phyloP scores from a whole-genome alignment of 2,797 vertebrate species.

The Microhierax caerulescens region DNA sequence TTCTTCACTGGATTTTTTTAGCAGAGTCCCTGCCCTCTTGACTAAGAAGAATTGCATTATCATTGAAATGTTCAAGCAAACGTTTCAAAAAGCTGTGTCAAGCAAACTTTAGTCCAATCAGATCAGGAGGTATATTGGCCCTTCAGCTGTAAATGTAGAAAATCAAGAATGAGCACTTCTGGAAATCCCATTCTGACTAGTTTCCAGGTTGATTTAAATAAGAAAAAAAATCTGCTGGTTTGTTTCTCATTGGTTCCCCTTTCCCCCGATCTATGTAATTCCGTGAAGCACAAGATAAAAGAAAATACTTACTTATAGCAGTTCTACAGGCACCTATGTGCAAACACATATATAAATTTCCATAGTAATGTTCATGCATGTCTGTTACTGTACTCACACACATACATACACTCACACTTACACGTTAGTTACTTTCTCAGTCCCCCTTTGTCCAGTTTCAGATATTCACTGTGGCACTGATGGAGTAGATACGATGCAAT shows the following conservation, averaged over 20 bases:
- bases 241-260: background rate
- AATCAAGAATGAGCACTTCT: background rate
- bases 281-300: background rate
- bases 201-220: background rate
- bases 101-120: background rate
- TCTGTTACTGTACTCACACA: background rate
- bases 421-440: background rate
- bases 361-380: fast-evolving
- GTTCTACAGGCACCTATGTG: background rate
- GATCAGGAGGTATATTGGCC: background rate
- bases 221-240: background rate
- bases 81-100: background rate
- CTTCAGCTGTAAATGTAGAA: background rate
- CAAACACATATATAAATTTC: background rate
- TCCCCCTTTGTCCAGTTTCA: background rate
- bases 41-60: background rate
- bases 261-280: background rate
- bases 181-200: background rate
- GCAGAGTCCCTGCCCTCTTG: background rate
- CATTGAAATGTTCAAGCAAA: background rate
- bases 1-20: background rate
- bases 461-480: background rate
- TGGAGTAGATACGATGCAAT: background rate
- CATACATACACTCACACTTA: background rate
- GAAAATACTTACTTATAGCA: background rate